Percentiles rank a stretch among this genome's conserved stretches.
phyloP scores from a whole-genome alignment of 2,888 invertebrate genomes.

The Alentia gelatinosa region DNA sequence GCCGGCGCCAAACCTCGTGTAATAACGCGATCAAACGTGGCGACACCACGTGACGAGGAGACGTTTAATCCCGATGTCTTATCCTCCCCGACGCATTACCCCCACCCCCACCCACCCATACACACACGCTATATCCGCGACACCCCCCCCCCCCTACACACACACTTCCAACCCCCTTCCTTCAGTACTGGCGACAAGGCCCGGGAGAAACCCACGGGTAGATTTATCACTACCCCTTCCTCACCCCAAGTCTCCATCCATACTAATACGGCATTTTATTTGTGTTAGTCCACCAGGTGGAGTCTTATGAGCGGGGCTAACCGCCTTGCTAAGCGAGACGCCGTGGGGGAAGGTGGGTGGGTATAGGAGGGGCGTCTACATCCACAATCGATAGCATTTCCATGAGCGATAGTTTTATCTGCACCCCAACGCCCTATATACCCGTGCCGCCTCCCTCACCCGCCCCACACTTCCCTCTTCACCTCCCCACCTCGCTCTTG shows the following conservation, averaged over 20 bases:
- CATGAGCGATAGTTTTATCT: constrained; percentile 3
- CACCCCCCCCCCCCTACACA: too few species aligned
- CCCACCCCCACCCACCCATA: too few species aligned
- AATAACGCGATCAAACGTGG: neutral
- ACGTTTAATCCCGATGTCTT: too few species aligned
- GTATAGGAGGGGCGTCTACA: neutral
- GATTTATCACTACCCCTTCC: neutral
- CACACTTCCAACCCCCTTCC: too few species aligned
- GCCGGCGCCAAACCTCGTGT: neutral
- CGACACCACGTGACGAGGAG: neutral
- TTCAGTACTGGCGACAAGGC: neutral
- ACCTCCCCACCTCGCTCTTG: too few species aligned
- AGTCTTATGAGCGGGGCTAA: neutral
- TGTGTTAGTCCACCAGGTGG: neutral
- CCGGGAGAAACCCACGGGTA: neutral
- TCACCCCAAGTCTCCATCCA: neutral
- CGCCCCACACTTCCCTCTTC: too few species aligned
- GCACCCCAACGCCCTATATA: neutral
- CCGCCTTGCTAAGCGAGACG: neutral
- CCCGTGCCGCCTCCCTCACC: too few species aligned
- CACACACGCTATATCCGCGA: too few species aligned
- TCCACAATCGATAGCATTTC: neutral
- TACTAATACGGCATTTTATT: neutral
- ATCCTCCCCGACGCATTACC: too few species aligned
- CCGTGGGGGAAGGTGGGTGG: neutral